These are phyloP conservation scores for Chelonoidis abingdonii DNA, from an alignment of 2,113 vertebrate genomes.

Conservation along the genomic window DNA sequence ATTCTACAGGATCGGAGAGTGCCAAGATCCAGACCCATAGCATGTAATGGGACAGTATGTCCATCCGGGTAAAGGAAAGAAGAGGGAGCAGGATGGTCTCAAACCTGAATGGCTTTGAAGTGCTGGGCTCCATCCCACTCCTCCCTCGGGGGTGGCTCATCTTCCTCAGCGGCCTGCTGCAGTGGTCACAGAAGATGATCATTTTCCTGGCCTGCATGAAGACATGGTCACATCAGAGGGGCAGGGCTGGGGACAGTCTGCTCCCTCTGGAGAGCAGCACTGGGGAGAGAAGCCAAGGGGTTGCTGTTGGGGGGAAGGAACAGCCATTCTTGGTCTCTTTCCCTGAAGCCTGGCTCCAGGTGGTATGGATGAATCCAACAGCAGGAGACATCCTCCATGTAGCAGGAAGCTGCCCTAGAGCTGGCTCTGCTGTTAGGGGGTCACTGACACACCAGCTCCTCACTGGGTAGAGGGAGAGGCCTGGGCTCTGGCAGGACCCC, in stretches of 20 bases:
- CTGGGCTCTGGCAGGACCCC: not conserved
- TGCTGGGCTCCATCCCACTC: not conserved
- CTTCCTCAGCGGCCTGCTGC: conserved; percentile 67
- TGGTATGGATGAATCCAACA: not conserved
- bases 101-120: conserved; percentile 79
- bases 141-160: conserved; percentile 17
- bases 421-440: not conserved
- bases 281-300: not conserved
- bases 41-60: not conserved
- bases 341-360: not conserved
- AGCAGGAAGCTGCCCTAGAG: not conserved
- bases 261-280: not conserved
- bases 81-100: not conserved
- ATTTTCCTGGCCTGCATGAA: conserved; percentile 61
- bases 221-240: not conserved
- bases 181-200: conserved; percentile 82
- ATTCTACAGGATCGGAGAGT: not conserved
- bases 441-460: not conserved
- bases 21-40: not conserved
- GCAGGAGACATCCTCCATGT: not conserved
- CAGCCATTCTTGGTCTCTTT: not conserved
- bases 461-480: not conserved
- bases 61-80: not conserved
- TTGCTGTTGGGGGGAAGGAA: not conserved
- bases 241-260: not conserved